Evolutionary conservation across 2,888 invertebrate genomes (phyloP).

Genomic region (Bellardia bayeri): DNA sequence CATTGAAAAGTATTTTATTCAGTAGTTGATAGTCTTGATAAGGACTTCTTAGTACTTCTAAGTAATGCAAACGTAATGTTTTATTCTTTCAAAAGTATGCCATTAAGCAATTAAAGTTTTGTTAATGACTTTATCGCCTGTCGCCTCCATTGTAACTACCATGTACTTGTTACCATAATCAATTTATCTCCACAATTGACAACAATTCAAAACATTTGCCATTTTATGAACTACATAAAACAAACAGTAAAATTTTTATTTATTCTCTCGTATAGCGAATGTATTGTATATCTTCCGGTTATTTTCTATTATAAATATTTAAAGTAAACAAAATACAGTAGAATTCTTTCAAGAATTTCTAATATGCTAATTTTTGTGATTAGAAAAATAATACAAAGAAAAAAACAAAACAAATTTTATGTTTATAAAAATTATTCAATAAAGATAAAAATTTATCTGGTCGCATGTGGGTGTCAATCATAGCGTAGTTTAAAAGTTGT

Average conservation of each 20-base stretch:
- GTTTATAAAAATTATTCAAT: not conserved
- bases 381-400: not conserved
- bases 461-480: constrained; percentile 43
- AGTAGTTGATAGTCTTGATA: too few species aligned
- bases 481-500: constrained; percentile 17
- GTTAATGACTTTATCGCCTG: not conserved
- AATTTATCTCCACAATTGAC: not conserved
- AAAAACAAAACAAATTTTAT: not conserved
- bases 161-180: not conserved
- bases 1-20: too few species aligned
- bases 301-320: not conserved
- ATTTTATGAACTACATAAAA: constrained; percentile 19
- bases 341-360: constrained; percentile 34
- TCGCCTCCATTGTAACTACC: not conserved
- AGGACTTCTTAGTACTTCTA: too few species aligned
- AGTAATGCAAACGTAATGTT: too few species aligned
- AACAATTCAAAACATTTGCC: not conserved
- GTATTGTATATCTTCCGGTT: constrained; percentile 25
- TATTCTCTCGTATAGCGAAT: not conserved
- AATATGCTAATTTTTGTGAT: constrained; percentile 38
- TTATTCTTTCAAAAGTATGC: too few species aligned
- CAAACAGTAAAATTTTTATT: not conserved
- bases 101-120: not conserved
- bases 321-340: constrained; percentile 13
- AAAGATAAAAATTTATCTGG: constrained; percentile 18